Percentiles rank a stretch among this genome's conserved stretches.
phyloP scores from a whole-genome alignment of 2,888 invertebrate species.

The Caenorhabditis virilis region DNA sequence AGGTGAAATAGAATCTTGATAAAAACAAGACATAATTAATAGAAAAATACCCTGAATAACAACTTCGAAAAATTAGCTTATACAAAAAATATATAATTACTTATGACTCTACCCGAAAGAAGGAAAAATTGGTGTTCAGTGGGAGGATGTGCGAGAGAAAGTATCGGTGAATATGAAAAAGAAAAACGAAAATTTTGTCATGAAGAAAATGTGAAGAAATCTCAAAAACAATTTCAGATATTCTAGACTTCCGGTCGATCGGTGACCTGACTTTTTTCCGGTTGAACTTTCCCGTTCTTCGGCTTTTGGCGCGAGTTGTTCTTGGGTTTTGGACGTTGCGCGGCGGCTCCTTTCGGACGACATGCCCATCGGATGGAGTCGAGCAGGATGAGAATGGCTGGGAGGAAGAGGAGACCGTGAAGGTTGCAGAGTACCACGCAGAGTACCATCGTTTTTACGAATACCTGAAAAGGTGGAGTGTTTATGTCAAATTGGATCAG shows the following conservation, averaged over 20 bases:
- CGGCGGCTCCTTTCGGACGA: slow-evolving; percentile 36
- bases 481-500: no score
- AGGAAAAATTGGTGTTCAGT: no score
- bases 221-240: neutral
- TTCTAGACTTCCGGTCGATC: slow-evolving; percentile 51
- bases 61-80: no score
- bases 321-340: slow-evolving; percentile 37
- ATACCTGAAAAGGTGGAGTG: slow-evolving; percentile 44
- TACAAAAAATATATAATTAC: no score
- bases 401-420: slow-evolving; percentile 65
- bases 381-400: slow-evolving; percentile 54
- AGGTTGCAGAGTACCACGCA: slow-evolving; percentile 65
- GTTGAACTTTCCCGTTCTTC: slow-evolving; percentile 34
- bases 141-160: no score
- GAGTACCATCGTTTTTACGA: slow-evolving; percentile 64
- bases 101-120: no score
- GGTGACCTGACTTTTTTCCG: slow-evolving; percentile 47
- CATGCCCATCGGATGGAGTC: slow-evolving; percentile 49
- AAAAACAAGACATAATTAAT: no score
- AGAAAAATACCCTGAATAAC: no score
- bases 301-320: slow-evolving; percentile 32
- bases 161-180: no score
- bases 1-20: no score
- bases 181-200: no score
- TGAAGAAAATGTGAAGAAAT: no score